A percentile compares a stretch with the other conserved stretches of the same genome.
Conservation (phyloP, 2,113 vertebrate species). For the Tiliqua scincoides region DNA sequence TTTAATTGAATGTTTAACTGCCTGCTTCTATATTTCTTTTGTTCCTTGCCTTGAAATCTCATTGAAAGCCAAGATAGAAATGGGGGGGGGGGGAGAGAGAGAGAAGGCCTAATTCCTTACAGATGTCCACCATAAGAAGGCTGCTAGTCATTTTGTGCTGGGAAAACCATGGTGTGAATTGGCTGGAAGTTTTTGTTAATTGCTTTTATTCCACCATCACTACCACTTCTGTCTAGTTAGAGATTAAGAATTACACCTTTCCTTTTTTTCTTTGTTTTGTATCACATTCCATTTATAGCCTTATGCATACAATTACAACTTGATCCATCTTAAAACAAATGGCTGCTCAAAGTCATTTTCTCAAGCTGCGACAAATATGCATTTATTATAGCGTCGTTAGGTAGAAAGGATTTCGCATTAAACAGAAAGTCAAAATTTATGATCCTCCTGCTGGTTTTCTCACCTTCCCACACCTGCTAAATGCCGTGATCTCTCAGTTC, state of each 20-base stretch:
- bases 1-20: too few relatives aligned
- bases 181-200: background rate
- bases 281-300: background rate
- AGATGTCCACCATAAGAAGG: too few relatives aligned
- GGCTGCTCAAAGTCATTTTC: background rate
- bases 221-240: background rate
- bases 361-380: constrained; percentile 7
- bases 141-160: too few relatives aligned
- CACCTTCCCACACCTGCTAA: background rate
- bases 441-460: background rate
- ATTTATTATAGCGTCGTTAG: background rate
- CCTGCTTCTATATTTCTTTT: too few relatives aligned
- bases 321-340: background rate
- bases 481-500: background rate
- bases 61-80: too few relatives aligned
- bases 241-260: background rate
- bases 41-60: too few relatives aligned
- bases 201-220: background rate
- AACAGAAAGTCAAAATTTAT: background rate
- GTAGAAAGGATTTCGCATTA: background rate
- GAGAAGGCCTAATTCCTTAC: too few relatives aligned
- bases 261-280: too few relatives aligned
- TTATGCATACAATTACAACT: background rate
- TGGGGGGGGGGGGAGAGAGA: too few relatives aligned
- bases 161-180: background rate